These are phyloP conservation scores for Rhizoglyphus robini DNA, from an alignment of 1,140 invertebrate species.

Conservation along the genomic window DNA sequence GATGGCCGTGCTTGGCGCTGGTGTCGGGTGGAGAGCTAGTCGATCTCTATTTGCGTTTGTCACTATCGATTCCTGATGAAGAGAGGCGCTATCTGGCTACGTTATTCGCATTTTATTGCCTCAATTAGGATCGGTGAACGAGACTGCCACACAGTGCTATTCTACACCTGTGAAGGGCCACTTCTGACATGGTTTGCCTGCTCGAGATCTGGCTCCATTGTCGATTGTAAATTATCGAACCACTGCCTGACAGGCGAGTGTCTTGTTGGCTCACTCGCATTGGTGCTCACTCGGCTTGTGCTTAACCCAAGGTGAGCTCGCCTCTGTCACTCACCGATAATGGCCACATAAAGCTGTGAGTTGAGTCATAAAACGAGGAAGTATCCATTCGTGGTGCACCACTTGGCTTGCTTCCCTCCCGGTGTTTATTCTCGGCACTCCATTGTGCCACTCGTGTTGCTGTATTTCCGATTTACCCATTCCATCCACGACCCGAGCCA, in stretches of 20 bases:
- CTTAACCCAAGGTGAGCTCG: not conserved
- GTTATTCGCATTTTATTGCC: conserved; percentile 4
- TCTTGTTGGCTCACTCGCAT: not conserved
- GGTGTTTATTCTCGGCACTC: not conserved
- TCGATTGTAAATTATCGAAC: conserved; percentile 15
- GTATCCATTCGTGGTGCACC: not conserved
- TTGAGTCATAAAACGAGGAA: conserved; percentile 7
- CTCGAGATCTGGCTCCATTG: not conserved
- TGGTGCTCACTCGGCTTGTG: not conserved
- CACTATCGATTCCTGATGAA: conserved; percentile 14
- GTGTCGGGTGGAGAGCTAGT: no score
- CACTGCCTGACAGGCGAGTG: conserved; percentile 6
- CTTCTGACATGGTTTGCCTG: not conserved
- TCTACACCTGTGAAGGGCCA: not conserved
- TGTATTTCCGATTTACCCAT: not conserved
- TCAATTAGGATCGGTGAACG: conserved; percentile 5
- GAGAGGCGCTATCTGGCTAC: not conserved
- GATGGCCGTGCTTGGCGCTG: no score
- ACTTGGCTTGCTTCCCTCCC: not conserved
- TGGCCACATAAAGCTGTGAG: not conserved
- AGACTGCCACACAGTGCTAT: not conserved
- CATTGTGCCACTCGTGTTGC: no score
- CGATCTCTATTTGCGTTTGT: not conserved
- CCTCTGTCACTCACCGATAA: not conserved
- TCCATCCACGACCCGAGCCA: not conserved